Conservation (phyloP, 2,888 invertebrate species). For the Lasioglossum vierecki region DNA sequence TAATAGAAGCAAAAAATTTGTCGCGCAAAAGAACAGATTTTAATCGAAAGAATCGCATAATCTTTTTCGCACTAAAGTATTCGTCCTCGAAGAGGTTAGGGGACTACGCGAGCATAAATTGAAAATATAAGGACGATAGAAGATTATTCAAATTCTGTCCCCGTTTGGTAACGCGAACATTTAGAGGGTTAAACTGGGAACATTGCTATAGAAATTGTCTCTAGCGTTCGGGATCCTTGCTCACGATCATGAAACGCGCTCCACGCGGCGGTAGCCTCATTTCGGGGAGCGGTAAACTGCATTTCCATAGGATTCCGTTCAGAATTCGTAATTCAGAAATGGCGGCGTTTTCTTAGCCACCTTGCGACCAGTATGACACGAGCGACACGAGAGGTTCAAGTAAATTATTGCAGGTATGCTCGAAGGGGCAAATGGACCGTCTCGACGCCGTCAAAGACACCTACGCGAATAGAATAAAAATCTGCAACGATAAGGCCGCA, state of each 20-base stretch:
- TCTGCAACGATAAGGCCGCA: slow-evolving; percentile 50
- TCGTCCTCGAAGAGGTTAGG: neutral
- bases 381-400: slow-evolving; percentile 15
- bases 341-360: neutral
- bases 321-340: neutral
- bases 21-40: no score
- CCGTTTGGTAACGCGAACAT: neutral
- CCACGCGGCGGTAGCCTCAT: neutral
- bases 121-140: neutral
- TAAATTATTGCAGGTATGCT: slow-evolving; percentile 49
- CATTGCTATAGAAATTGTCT: neutral
- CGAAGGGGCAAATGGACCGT: slow-evolving; percentile 29
- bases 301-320: slow-evolving; percentile 36
- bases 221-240: neutral
- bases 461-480: slow-evolving; percentile 42
- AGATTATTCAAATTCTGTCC: neutral
- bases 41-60: no score
- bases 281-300: slow-evolving; percentile 10
- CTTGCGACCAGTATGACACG: slow-evolving; percentile 22
- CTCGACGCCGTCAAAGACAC: slow-evolving; percentile 23
- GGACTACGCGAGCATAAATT: neutral
- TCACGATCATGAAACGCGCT: neutral
- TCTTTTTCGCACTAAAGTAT: neutral
- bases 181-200: neutral
- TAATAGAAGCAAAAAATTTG: no score